Conservation (phyloP, 2,797 vertebrate genomes). For the Urosaurus nigricauda region DNA sequence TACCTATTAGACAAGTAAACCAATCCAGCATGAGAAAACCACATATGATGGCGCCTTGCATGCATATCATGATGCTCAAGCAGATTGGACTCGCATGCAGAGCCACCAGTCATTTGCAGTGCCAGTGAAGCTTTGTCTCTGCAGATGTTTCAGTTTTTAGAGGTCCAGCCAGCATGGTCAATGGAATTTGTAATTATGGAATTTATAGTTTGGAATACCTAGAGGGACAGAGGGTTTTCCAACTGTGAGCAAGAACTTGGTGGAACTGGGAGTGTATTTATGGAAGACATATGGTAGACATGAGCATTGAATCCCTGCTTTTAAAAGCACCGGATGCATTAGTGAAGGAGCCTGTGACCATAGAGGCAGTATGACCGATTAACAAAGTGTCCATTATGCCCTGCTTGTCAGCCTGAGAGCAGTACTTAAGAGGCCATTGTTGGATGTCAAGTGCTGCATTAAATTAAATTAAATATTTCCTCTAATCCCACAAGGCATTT, state of each 20-base stretch:
- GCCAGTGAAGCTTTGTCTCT: background rate
- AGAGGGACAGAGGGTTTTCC: background rate
- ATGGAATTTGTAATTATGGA: background rate
- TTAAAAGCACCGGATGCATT: background rate
- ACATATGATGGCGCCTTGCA: background rate
- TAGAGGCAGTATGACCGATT: background rate
- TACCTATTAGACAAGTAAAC: background rate
- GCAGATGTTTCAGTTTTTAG: background rate
- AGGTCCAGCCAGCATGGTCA: background rate
- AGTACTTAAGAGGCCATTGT: background rate
- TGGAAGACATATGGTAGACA: background rate
- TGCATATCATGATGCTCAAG: background rate
- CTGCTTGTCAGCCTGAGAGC: background rate
- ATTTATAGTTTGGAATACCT: background rate
- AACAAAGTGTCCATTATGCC: background rate
- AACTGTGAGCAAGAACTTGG: background rate
- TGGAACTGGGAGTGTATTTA: background rate
- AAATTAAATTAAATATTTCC: constrained; percentile 9
- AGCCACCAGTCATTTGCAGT: no score
- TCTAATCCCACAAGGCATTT: background rate
- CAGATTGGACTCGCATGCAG: background rate
- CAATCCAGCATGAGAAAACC: background rate
- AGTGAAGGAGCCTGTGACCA: background rate
- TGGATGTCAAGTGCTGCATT: background rate
- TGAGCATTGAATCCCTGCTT: no score